Evolutionary conservation across 2,888 invertebrate genomes (phyloP), one percentile per base, ranked within the genome.

Genomic region (Apocheima hispidaria): DNA sequence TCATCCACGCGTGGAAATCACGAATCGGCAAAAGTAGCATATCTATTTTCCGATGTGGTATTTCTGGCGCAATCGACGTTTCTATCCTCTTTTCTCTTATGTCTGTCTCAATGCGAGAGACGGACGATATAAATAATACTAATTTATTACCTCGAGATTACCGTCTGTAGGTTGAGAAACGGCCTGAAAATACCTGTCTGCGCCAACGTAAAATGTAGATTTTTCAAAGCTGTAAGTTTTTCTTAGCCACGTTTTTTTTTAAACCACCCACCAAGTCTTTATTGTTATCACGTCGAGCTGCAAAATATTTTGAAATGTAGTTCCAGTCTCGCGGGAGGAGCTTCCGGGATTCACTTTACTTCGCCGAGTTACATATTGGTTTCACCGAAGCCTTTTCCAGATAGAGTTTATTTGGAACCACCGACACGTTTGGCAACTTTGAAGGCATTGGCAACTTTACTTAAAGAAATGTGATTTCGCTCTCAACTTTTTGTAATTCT

Each of bases 361-460:
- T 16, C 12, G 10, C 28, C 18, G 16, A 43, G 43, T 23, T 40
- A 36, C 16, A 28, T 26, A 28, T 26, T 10, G 44, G 9, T 26
- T 26, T 12, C 10, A 3, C 18, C 10, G 10, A 16, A 36, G 21
- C 40, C 23, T 43, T 23, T 16, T 14, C 4, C 23, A 12, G 23
- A 14, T 43, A 43, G 12, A 43, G 43, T 43, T 43, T 23, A 43
- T 6, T 14, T n/a, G 21, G 23, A 7, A 43, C n/a, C n/a, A n/a
- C n/a, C 6, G 14, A 9, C 1, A 14, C 4, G 1, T 43, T n/a
- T 7, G 23, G 4, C 14, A n/a, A 43, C 14, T 23, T 21, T n/a
- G 12, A 4, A 20, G 40, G 18, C n/a, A n/a, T n/a, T n/a, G n/a
- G n/a, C n/a, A n/a, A n/a, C n/a, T 40, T 21, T 41, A 21, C 21